Base-by-base conservation (phyloP, 1,140 invertebrate species). In the Brachionus sp. region DNA sequence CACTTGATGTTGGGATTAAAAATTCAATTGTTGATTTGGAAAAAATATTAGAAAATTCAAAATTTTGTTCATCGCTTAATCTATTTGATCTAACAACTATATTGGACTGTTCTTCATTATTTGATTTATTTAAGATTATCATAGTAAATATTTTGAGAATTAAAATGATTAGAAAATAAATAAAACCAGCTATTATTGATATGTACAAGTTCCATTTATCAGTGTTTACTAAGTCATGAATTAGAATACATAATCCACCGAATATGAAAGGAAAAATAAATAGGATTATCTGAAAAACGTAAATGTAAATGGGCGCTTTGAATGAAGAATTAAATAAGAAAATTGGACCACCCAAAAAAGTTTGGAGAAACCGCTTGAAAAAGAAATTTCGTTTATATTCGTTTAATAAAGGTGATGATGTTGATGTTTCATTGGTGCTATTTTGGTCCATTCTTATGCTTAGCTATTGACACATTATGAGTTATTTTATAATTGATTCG, bases 341-440 rank as follows among this genome's bases (percentile, higher is more conserved):
- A 4, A 80, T 44, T 12, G 88, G 86, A 19, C 89, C 89, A 12
- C 89, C 89, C 9, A 89, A 84, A 57, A 90, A 85, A 1, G 89
- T 90, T 85, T 90, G 88, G 10, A 88, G 86, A 44, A 90, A 86
- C 50, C 89, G 84, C 77, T 89, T 88, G 39, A 85, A 85, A 10
- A 90, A 86, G 84, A 90, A 90, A 64, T 87, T 86, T 64, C 86
- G 86, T 84, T 90, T 90, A 82, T 90, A 90, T 42, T 89, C 88
- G 85, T 89, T 90, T 29, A 90, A 84, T 35, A 90, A 83, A n/a
- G 89, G 89, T 2, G 77, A 57, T 16, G 50, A 78, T 57, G 75
- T 57, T 7, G 75, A 77, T 66, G 64, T 7, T 16, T 70, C 66
- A 39, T 9, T 57, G 19, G 10, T 13, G 35, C 37, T 70, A 16